phyloP scores from a whole-genome alignment of 37 sponge, comb jelly and placozoan genomes.

The Cliona cf. orientalis region DNA sequence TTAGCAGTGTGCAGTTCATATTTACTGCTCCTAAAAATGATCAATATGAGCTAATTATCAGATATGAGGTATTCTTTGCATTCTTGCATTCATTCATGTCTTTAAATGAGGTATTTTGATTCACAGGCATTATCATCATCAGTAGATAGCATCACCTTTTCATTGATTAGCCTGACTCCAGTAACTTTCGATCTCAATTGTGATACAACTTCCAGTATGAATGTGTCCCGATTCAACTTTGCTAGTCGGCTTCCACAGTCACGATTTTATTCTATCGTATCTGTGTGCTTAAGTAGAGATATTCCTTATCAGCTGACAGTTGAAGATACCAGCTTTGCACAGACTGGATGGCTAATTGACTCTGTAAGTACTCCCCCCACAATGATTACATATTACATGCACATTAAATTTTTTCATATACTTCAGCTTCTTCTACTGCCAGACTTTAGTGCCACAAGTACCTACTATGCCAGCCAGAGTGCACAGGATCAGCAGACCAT shows the following conservation, averaged over 20 bases:
- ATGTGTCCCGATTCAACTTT: not conserved
- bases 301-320: not conserved
- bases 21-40: constrained; percentile 23
- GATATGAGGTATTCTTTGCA: constrained; percentile 63
- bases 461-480: constrained; percentile 12
- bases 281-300: constrained; percentile 3
- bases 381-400: too few species aligned
- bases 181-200: constrained; percentile 23
- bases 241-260: not conserved
- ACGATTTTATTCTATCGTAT: not conserved
- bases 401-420: not conserved
- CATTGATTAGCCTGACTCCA: constrained; percentile 6
- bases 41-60: constrained; percentile 56
- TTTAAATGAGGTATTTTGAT: too few species aligned
- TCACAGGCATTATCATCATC: too few species aligned
- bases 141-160: constrained; percentile 1
- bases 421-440: constrained; percentile 22
- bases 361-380: not conserved
- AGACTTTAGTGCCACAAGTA: constrained; percentile 32
- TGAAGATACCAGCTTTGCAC: not conserved
- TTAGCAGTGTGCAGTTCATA: constrained; percentile 7
- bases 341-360: not conserved
- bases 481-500: not conserved
- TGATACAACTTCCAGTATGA: not conserved
- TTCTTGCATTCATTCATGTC: too few species aligned